These are phyloP conservation scores for Lycorma delicatula DNA, from an alignment of 1,140 invertebrate genomes.

Conservation along the genomic window DNA sequence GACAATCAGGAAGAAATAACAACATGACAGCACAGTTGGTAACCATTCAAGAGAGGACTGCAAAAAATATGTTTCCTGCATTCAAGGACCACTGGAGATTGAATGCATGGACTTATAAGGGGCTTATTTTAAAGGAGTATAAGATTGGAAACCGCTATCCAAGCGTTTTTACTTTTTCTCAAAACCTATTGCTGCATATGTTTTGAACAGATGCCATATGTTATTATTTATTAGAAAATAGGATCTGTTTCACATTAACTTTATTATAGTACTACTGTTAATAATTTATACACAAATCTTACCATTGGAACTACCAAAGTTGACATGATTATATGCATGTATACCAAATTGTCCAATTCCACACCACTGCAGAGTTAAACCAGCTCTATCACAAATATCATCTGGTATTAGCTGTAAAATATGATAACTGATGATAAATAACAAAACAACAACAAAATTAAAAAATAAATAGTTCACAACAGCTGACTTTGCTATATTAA, in stretches of 20 bases:
- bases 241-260: background rate
- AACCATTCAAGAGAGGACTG: too few species aligned
- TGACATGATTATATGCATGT: conserved; percentile 40
- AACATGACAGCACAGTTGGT: too few species aligned
- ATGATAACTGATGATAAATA: conserved; percentile 11
- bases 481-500: too few species aligned
- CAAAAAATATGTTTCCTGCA: too few species aligned
- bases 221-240: background rate
- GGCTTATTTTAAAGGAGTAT: background rate
- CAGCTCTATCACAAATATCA: conserved; percentile 41
- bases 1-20: too few species aligned
- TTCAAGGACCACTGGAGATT: too few species aligned
- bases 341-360: conserved; percentile 43
- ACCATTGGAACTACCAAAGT: conserved; percentile 33
- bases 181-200: too few species aligned
- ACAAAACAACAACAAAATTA: background rate
- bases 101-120: too few species aligned
- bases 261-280: background rate
- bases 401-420: conserved; percentile 43
- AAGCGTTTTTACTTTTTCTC: conserved; percentile 2
- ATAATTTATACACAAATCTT: background rate
- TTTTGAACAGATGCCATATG: background rate
- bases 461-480: background rate
- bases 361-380: conserved; percentile 43
- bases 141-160: background rate